phyloP scores from a whole-genome alignment of 2,113 vertebrate genomes.

The Gyps fulvus region DNA sequence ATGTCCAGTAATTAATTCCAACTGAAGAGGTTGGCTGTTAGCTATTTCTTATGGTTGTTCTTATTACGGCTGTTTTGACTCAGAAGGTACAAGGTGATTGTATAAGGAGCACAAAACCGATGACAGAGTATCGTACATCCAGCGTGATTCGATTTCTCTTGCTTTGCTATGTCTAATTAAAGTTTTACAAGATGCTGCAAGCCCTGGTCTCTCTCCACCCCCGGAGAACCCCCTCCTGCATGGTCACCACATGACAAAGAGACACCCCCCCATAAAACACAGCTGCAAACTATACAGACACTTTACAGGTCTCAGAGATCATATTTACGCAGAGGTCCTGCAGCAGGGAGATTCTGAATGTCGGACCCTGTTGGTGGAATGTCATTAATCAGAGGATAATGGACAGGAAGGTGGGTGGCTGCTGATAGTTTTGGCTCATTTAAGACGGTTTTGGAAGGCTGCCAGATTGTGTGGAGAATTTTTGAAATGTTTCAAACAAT shows the following conservation, averaged over 20 bases:
- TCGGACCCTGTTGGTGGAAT: constrained; percentile 31
- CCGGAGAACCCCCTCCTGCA: neutral
- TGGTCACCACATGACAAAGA: neutral
- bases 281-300: constrained; percentile 39
- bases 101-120: neutral
- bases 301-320: constrained; percentile 22
- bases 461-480: constrained; percentile 71
- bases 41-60: neutral
- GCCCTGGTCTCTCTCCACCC: neutral
- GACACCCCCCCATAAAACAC: neutral
- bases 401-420: constrained; percentile 77
- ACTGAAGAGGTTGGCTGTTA: neutral
- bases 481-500: constrained; percentile 79
- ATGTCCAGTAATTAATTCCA: neutral
- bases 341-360: constrained; percentile 35
- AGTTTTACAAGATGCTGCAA: neutral
- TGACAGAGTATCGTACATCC: neutral
- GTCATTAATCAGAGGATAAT: constrained; percentile 65
- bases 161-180: neutral
- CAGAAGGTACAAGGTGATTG: neutral
- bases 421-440: constrained; percentile 82
- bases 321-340: constrained; percentile 37
- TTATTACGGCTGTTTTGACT: neutral
- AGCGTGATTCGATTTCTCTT: neutral
- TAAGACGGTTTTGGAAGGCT: constrained; percentile 68